Conservation (phyloP, 2,888 invertebrate genomes). For the Drosophila mercatorum region DNA sequence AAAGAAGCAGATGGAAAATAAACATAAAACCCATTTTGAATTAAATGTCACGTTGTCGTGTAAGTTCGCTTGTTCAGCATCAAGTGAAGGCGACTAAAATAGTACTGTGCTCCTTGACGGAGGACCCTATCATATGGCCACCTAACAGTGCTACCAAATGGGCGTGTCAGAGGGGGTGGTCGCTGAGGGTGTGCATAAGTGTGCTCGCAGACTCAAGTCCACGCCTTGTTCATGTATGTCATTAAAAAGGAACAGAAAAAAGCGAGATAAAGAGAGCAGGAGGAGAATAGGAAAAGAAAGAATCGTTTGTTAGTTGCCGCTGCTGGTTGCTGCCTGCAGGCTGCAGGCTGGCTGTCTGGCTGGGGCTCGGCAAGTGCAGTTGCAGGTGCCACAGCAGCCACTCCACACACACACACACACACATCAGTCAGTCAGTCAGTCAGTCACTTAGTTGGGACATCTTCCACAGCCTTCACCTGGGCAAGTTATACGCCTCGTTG, state of each 20-base stretch:
- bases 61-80: slow-evolving; percentile 68
- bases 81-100: slow-evolving; percentile 64
- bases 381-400: slow-evolving; percentile 30
- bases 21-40: slow-evolving; percentile 57
- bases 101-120: slow-evolving; percentile 55
- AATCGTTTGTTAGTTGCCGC: slow-evolving; percentile 47
- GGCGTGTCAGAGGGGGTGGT: background rate
- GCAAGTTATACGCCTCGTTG: slow-evolving; percentile 54
- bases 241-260: slow-evolving; percentile 52
- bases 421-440: slow-evolving; percentile 46
- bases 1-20: background rate
- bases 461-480: slow-evolving; percentile 39
- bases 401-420: slow-evolving; percentile 15
- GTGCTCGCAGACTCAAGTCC: slow-evolving; percentile 34
- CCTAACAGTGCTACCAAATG: slow-evolving; percentile 19
- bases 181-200: slow-evolving; percentile 24
- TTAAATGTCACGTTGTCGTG: slow-evolving; percentile 72
- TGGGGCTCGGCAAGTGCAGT: slow-evolving; percentile 27
- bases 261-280: slow-evolving; percentile 3
- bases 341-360: slow-evolving; percentile 26
- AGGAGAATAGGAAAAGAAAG: slow-evolving; percentile 11
- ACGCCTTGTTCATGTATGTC: slow-evolving; percentile 60
- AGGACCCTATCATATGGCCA: slow-evolving; percentile 47
- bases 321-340: slow-evolving; percentile 26
- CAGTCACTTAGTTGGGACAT: slow-evolving; percentile 66